phyloP scores from a whole-genome alignment of 2,113 vertebrate species.

The Spheniscus mendiculus region DNA sequence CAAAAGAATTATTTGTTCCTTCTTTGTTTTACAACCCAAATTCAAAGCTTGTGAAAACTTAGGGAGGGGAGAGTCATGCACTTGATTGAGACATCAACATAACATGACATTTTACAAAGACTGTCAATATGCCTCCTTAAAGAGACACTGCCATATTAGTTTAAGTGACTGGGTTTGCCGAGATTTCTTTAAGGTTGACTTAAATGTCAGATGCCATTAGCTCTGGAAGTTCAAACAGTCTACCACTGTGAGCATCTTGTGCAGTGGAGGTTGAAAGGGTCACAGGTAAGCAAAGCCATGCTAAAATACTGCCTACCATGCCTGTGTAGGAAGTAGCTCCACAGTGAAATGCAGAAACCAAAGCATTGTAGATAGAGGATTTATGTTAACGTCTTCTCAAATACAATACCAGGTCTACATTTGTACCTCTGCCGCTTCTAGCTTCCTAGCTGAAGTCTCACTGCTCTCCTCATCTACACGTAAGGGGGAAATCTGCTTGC shows the following conservation, averaged over 20 bases:
- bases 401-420: neutral
- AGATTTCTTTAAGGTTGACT: conserved; percentile 73
- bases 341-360: conserved; percentile 5
- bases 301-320: neutral
- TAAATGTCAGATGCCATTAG: conserved; percentile 74
- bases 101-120: conserved; percentile 40
- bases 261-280: conserved; percentile 56
- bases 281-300: conserved; percentile 39
- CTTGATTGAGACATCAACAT: conserved; percentile 58
- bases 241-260: conserved; percentile 22
- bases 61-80: neutral
- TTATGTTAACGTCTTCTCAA: conserved; percentile 60
- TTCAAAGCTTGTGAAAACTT: conserved; percentile 15
- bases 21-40: conserved; percentile 21
- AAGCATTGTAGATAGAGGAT: neutral
- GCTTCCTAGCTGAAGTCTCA: conserved; percentile 14
- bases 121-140: conserved; percentile 65
- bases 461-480: conserved; percentile 25
- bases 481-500: conserved; percentile 9
- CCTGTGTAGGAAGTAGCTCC: neutral
- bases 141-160: conserved; percentile 44
- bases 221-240: conserved; percentile 56
- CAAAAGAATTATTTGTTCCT: conserved; percentile 23
- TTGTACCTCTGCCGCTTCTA: conserved; percentile 65
- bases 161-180: conserved; percentile 63